phyloP scores from a whole-genome alignment of 2,888 invertebrate genomes.

The Tetropium fuscum region DNA sequence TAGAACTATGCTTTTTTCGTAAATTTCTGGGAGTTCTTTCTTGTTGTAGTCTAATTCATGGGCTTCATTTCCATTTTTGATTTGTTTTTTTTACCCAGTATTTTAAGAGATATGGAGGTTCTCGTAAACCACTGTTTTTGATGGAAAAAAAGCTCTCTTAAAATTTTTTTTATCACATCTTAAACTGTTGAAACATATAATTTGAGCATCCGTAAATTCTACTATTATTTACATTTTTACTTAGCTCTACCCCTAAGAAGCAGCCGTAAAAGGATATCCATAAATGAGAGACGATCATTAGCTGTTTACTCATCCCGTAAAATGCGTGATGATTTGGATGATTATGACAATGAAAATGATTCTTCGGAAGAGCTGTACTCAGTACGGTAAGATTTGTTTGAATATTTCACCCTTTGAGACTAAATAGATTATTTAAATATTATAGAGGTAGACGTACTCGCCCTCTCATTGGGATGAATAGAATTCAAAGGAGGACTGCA shows the following conservation, averaged over 20 bases:
- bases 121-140: too few species aligned
- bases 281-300: conserved; percentile 53
- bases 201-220: too few species aligned
- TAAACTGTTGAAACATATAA: too few species aligned
- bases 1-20: too few species aligned
- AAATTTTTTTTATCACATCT: too few species aligned
- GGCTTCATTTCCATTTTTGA: too few species aligned
- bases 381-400: conserved; percentile 41
- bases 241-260: conserved; percentile 51
- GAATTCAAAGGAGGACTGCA: conserved; percentile 59
- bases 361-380: conserved; percentile 59
- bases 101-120: too few species aligned
- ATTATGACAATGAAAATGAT: conserved; percentile 52
- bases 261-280: conserved; percentile 50
- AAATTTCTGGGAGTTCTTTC: too few species aligned
- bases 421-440: conserved; percentile 27
- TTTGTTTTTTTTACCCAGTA: too few species aligned
- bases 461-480: conserved; percentile 50
- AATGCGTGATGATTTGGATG: conserved; percentile 59
- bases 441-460: conserved; percentile 50
- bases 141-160: too few species aligned
- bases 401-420: conserved; percentile 12
- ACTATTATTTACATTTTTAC: too few species aligned
- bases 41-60: too few species aligned
- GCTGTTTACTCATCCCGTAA: conserved; percentile 56